These are phyloP conservation scores for Lochmaea capreae DNA, from an alignment of 2,888 invertebrate species.

Conservation along the genomic window DNA sequence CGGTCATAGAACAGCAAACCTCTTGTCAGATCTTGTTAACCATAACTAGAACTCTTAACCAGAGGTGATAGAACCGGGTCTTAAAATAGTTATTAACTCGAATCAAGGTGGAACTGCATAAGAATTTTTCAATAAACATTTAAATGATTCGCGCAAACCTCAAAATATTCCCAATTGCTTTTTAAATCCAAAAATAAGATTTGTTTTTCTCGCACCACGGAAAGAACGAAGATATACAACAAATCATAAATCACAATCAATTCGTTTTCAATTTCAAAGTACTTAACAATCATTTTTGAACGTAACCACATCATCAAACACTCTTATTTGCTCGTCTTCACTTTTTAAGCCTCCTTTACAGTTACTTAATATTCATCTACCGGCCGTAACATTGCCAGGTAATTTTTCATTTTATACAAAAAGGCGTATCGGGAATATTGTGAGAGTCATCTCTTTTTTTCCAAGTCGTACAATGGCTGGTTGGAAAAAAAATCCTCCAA, in stretches of 20 bases:
- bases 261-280: slow-evolving; percentile 35
- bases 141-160: slow-evolving; percentile 16
- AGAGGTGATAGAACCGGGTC: too few species aligned
- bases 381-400: slow-evolving; percentile 34
- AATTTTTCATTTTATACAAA: slow-evolving; percentile 33
- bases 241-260: slow-evolving; percentile 34
- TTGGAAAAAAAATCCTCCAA: slow-evolving; percentile 39
- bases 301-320: slow-evolving; percentile 32
- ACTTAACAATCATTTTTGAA: slow-evolving; percentile 25
- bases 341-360: slow-evolving; percentile 26
- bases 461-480: slow-evolving; percentile 33
- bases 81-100: background rate
- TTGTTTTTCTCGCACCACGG: background rate
- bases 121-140: background rate
- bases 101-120: background rate
- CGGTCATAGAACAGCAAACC: too few species aligned
- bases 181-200: slow-evolving; percentile 29
- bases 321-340: slow-evolving; percentile 25
- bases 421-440: slow-evolving; percentile 27
- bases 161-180: slow-evolving; percentile 26
- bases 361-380: slow-evolving; percentile 32
- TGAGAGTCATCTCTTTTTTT: slow-evolving; percentile 33
- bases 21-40: too few species aligned
- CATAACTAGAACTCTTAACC: too few species aligned
- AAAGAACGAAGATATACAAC: background rate